phyloP scores from a whole-genome alignment of 2,888 invertebrate species.

The Strigamia crassipes region DNA sequence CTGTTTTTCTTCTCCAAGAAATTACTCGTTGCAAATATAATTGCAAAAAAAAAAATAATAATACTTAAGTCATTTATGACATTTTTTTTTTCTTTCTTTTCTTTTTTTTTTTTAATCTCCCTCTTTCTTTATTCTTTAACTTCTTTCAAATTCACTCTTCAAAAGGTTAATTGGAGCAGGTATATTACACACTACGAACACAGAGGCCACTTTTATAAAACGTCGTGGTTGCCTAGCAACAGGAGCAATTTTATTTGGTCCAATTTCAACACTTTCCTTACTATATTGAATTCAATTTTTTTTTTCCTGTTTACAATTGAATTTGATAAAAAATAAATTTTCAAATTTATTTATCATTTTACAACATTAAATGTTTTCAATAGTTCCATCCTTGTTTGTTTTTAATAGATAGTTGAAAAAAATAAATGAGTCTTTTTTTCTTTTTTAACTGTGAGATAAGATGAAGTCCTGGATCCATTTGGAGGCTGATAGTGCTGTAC shows the following conservation, averaged over 20 bases:
- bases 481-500: background rate
- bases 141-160: slow-evolving; percentile 12
- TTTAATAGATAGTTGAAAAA: background rate
- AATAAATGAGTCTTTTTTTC: background rate
- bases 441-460: background rate
- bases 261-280: slow-evolving; percentile 13
- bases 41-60: slow-evolving; percentile 17
- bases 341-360: background rate
- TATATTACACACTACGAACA: background rate
- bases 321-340: background rate
- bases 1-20: background rate
- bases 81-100: background rate
- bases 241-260: slow-evolving; percentile 23
- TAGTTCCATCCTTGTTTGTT: background rate
- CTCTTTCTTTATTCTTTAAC: background rate
- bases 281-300: background rate
- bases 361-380: background rate
- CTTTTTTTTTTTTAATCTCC: background rate
- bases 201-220: slow-evolving; percentile 1
- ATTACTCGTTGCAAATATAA: slow-evolving; percentile 1
- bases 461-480: slow-evolving; percentile 8
- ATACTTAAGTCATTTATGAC: background rate
- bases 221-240: slow-evolving; percentile 26
- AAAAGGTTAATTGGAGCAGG: slow-evolving; percentile 34
- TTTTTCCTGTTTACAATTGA: background rate